Conservation (phyloP, 2,888 invertebrate genomes). For the Dynastes hyllus region DNA sequence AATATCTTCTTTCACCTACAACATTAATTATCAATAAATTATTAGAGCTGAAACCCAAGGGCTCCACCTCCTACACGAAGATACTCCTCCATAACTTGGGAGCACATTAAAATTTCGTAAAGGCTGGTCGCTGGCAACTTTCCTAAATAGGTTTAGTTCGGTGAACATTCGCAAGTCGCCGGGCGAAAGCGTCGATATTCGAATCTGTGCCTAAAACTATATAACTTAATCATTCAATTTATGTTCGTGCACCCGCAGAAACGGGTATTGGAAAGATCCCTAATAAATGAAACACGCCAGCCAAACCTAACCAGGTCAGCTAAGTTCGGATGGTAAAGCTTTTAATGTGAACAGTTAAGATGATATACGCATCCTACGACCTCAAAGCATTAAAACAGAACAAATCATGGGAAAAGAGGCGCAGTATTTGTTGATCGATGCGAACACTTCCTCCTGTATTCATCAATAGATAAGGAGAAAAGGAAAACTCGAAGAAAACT, state of each 20-base stretch:
- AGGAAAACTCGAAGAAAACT: no score
- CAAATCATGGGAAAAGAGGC: not conserved
- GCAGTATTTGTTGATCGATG: not conserved
- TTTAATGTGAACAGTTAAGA: slow-evolving; percentile 43
- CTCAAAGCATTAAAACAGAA: slow-evolving; percentile 3
- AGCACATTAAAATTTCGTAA: slow-evolving; percentile 27
- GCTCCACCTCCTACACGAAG: no score
- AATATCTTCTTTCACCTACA: no score
- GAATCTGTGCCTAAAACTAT: slow-evolving; percentile 45
- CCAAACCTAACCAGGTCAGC: slow-evolving; percentile 28
- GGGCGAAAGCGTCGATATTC: slow-evolving; percentile 31
- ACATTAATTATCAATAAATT: no score
- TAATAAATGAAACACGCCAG: slow-evolving; percentile 37
- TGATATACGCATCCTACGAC: slow-evolving; percentile 29
- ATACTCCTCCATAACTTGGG: not conserved
- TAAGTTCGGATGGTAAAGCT: slow-evolving; percentile 31
- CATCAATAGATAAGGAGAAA: not conserved
- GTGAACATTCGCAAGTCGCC: slow-evolving; percentile 42
- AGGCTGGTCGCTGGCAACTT: slow-evolving; percentile 29
- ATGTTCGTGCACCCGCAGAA: slow-evolving; percentile 27
- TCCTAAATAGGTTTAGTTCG: slow-evolving; percentile 35
- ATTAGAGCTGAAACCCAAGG: no score
- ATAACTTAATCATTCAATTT: slow-evolving; percentile 46
- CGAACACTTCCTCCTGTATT: not conserved
- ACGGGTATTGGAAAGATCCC: slow-evolving; percentile 33